Evolutionary conservation across 2,888 invertebrate species (phyloP), one percentile per base, ranked within the genome.

Genomic region (Lingula anatina): DNA sequence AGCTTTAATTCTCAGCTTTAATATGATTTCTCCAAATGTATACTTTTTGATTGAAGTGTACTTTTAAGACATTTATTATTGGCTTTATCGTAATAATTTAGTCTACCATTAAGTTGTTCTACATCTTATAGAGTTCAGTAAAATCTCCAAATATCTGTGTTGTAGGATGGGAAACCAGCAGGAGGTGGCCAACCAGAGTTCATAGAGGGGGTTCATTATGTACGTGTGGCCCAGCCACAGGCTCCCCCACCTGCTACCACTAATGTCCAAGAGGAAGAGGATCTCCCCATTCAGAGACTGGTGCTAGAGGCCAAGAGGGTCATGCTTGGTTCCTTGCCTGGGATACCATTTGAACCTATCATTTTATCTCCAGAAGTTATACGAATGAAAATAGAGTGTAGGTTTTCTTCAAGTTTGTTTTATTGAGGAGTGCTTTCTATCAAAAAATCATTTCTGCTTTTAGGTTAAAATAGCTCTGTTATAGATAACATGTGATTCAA

Each of bases 301-400:
- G 39, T 56, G 12, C 68, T 89, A 12, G 77, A 80, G 20, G 90
- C 90, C 74, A 83, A 88, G 59, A 86, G 88, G 21, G 84, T 92
- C 49, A 82, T 91, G 57, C 86, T 93, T 71, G 92, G 93, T 36
- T 88, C 90, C 18, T 88, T 89, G 72, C 86, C 87, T 79, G 88
- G 86, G 68, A 82, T 84, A 58, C 86, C 89, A 25, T 82, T 81
- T 53, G 86, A 88, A 71, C 83, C 84, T 76, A 86, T 90, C 75
- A 71, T 81, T 53, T 67, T 81, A 42, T 78, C 80, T 2, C 65
- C 76, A 24, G 66, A 64, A 51, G 80, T 80, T 37, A 65, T 83
- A 15, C 31, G 47, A 38, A 57, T 65, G 36, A 58, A 54, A 28
- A 55, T 66, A 18, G 62, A 60, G 54, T 57, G 68, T 66, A 55